phyloP scores from a whole-genome alignment of 2,888 invertebrate species.

The Chloromyia formosa region DNA sequence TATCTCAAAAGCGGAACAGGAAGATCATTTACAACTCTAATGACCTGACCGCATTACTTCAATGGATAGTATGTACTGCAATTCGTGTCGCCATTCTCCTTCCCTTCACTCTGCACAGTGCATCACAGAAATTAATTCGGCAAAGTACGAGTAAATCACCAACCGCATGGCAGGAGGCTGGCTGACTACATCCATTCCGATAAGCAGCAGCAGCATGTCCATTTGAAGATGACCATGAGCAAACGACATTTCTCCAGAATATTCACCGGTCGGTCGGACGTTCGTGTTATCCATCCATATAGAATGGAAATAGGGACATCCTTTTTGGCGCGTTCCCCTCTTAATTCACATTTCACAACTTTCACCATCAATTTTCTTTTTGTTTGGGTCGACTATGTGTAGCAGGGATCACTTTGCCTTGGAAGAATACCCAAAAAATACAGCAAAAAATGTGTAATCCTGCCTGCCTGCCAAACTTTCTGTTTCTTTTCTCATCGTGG shows the following conservation, averaged over 20 bases:
- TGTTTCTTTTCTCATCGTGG: neutral
- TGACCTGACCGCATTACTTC: conserved; percentile 17
- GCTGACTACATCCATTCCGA: conserved; percentile 10
- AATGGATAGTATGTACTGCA: neutral
- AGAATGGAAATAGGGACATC: neutral
- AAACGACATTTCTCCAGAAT: conserved; percentile 2
- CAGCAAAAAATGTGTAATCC: conserved; percentile 6
- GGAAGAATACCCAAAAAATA: neutral
- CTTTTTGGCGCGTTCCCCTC: neutral
- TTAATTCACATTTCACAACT: conserved; percentile 14
- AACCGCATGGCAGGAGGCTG: conserved; percentile 12
- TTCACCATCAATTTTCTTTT: conserved; percentile 36
- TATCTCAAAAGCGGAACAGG: conserved; percentile 10
- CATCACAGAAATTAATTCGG: conserved; percentile 26
- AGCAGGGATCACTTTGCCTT: neutral
- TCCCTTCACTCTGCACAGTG: conserved; percentile 12
- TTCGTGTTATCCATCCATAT: no score
- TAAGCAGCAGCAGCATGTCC: neutral
- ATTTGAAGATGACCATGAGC: conserved; percentile 27
- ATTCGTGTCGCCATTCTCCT: no score
- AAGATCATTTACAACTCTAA: conserved; percentile 30
- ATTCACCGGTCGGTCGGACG: neutral
- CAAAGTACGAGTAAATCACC: conserved; percentile 23
- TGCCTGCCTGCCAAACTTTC: conserved; percentile 11
- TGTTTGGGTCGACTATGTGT: conserved; percentile 7